These are phyloP conservation scores for Myrmophylax atrothorax DNA, from an alignment of 2,113 vertebrate species.

Conservation along the genomic window DNA sequence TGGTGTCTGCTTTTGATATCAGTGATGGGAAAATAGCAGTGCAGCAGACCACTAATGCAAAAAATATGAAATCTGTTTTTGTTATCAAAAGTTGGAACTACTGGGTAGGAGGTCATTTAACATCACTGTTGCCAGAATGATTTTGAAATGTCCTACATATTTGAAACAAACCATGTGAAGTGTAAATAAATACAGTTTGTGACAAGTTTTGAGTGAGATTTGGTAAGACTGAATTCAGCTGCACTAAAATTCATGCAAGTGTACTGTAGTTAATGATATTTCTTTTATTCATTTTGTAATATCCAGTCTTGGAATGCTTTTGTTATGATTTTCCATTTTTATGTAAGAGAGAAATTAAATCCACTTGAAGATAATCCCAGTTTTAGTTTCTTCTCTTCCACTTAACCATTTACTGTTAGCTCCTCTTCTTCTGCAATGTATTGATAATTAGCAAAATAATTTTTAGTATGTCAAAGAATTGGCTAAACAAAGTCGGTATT, in stretches of 20 bases:
- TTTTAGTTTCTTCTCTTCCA: neutral
- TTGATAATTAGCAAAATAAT: neutral
- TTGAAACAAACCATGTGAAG: neutral
- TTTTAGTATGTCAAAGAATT: neutral
- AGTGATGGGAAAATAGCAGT: neutral
- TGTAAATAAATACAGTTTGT: neutral
- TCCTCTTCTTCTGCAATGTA: neutral
- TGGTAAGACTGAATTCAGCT: neutral
- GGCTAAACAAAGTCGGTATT: neutral
- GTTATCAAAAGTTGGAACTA: neutral
- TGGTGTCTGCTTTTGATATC: neutral
- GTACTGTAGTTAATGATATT: neutral
- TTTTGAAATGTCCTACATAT: neutral
- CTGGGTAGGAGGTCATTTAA: neutral
- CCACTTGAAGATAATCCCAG: neutral
- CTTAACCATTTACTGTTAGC: neutral
- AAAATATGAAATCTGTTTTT: constrained; percentile 4
- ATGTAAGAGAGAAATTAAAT: neutral
- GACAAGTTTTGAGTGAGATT: neutral
- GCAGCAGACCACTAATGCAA: neutral
- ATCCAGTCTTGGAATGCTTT: neutral
- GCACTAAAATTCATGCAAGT: neutral
- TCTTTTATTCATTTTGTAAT: neutral
- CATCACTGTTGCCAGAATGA: neutral
- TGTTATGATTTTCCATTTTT: neutral